Conservation (phyloP, 1,140 invertebrate genomes). For the Wasmannia auropunctata region DNA sequence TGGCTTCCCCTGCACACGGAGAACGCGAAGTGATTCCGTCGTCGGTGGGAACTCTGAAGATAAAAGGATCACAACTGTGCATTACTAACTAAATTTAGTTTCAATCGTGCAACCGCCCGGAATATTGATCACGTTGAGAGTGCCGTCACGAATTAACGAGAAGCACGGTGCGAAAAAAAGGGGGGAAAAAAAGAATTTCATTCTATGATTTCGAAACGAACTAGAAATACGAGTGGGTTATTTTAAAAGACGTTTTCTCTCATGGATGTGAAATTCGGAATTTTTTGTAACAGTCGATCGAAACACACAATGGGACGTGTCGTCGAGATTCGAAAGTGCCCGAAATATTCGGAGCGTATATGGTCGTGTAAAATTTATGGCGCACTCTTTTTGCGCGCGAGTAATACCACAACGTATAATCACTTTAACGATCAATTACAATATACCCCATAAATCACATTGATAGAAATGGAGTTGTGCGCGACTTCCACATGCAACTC, state of each 20-base stretch:
- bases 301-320: neutral
- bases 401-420: neutral
- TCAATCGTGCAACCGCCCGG: constrained; percentile 57
- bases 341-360: neutral
- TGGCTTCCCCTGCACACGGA: neutral
- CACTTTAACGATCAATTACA: constrained; percentile 33
- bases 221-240: constrained; percentile 11
- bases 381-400: neutral
- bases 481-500: neutral
- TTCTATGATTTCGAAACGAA: constrained; percentile 15
- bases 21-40: constrained; percentile 46
- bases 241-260: constrained; percentile 23
- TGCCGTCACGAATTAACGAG: constrained; percentile 43
- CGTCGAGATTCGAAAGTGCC: neutral
- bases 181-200: neutral
- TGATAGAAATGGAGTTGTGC: neutral
- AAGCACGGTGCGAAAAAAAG: neutral
- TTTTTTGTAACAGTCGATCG: constrained; percentile 21
- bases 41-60: constrained; percentile 54
- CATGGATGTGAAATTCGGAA: constrained; percentile 1
- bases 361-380: constrained; percentile 25
- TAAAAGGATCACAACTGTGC: constrained; percentile 47
- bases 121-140: constrained; percentile 68
- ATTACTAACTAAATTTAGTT: constrained; percentile 68
- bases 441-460: neutral